These are phyloP conservation scores for Leptarthrus brevirostris DNA, from an alignment of 2,888 invertebrate genomes.

Conservation along the genomic window DNA sequence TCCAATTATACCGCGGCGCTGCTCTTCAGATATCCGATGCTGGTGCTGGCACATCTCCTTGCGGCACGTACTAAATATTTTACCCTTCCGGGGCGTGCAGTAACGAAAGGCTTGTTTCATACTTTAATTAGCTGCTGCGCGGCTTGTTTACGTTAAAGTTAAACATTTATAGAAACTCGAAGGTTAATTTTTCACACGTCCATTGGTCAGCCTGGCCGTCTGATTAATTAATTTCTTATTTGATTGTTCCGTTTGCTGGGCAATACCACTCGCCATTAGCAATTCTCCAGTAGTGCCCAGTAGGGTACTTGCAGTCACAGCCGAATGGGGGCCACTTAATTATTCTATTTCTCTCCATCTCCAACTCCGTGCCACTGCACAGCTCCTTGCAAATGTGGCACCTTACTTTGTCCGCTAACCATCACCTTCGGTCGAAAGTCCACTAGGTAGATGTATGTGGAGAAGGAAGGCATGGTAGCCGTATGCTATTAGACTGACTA, in stretches of 20 bases:
- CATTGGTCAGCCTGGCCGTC: constrained; percentile 36
- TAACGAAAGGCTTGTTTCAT: not conserved
- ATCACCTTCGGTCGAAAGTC: not conserved
- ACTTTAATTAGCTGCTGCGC: constrained; percentile 27
- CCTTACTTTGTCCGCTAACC: not conserved
- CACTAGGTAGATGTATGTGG: too few relatives aligned
- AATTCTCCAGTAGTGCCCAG: constrained; percentile 44
- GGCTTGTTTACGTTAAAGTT: constrained; percentile 41
- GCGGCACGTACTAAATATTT: constrained; percentile 20
- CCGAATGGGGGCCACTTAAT: constrained; percentile 43
- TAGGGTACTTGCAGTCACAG: constrained; percentile 46
- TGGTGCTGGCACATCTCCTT: not conserved
- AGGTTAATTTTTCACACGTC: constrained; percentile 43
- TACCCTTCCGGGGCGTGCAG: too few relatives aligned
- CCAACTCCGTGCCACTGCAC: not conserved
- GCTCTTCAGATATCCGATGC: not conserved
- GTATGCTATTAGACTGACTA: too few relatives aligned
- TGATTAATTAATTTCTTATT: constrained; percentile 45
- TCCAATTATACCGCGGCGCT: constrained; percentile 15
- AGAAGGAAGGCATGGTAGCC: not conserved
- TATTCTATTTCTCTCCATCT: constrained; percentile 31
- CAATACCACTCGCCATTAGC: constrained; percentile 30
- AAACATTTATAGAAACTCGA: constrained; percentile 40
- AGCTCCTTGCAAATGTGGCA: constrained; percentile 31
- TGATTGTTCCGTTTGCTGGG: constrained; percentile 41